phyloP scores from a whole-genome alignment of 1,140 invertebrate species.

The Drosophila sucinea region DNA sequence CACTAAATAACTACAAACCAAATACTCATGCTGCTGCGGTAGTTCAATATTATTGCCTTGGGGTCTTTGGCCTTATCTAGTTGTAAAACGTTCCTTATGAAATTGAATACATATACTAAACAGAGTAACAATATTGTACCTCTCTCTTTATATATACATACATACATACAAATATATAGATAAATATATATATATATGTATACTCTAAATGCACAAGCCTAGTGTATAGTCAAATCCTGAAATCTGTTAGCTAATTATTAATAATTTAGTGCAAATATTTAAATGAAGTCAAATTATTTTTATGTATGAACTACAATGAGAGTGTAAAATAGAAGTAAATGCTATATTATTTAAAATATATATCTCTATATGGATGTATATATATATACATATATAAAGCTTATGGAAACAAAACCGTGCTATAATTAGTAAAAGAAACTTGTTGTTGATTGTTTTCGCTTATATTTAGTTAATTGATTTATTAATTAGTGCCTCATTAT shows the following conservation, averaged over 20 bases:
- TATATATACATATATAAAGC: slow-evolving; percentile 42
- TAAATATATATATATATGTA: slow-evolving; percentile 27
- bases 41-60: slow-evolving; percentile 64
- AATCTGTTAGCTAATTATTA: slow-evolving; percentile 64
- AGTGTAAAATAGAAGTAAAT: slow-evolving; percentile 49
- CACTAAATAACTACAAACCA: background rate
- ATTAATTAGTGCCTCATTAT: slow-evolving; percentile 39
- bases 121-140: slow-evolving; percentile 19
- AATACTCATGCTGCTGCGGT: slow-evolving; percentile 37
- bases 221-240: slow-evolving; percentile 48
- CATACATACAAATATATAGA: background rate
- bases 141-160: slow-evolving; percentile 1
- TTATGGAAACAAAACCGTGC: slow-evolving; percentile 8
- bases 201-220: slow-evolving; percentile 49
- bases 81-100: slow-evolving; percentile 73
- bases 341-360: slow-evolving; percentile 47
- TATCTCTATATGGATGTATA: slow-evolving; percentile 43
- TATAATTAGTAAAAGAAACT: background rate
- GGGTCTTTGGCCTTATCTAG: slow-evolving; percentile 52
- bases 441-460: slow-evolving; percentile 55
- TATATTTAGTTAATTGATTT: slow-evolving; percentile 39
- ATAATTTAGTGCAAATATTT: slow-evolving; percentile 71
- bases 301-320: slow-evolving; percentile 37
- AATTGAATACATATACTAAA: slow-evolving; percentile 32
- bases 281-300: slow-evolving; percentile 52